Conservation (phyloP, 2,113 vertebrate species). For the Herpetotheres cachinnans region DNA sequence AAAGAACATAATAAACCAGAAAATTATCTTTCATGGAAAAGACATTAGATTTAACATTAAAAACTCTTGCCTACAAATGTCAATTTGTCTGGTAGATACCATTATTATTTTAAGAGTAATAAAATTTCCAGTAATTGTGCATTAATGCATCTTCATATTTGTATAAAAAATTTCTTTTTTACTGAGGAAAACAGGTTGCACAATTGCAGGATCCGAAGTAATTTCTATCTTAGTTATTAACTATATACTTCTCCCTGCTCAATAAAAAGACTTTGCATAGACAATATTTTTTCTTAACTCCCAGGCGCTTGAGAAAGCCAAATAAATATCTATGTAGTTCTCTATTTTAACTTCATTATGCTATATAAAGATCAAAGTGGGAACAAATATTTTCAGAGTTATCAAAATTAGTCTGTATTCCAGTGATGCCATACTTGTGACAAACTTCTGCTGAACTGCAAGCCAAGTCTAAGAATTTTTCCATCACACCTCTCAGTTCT, state of each 20-base stretch:
- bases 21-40: neutral
- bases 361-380: neutral
- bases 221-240: neutral
- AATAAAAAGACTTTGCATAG: neutral
- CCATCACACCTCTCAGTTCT: neutral
- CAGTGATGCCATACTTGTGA: neutral
- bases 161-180: neutral
- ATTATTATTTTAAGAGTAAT: neutral
- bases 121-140: neutral
- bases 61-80: neutral
- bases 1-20: neutral
- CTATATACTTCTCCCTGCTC: neutral
- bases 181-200: neutral
- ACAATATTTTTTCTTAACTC: neutral
- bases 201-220: neutral
- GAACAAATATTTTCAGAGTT: neutral
- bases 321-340: neutral
- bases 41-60: neutral
- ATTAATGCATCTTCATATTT: neutral
- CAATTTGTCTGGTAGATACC: neutral
- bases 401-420: neutral
- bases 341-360: neutral
- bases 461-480: neutral
- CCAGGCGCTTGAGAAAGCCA: neutral
- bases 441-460: neutral